phyloP scores from a whole-genome alignment of 2,113 vertebrate species.

The Eclectus roratus region DNA sequence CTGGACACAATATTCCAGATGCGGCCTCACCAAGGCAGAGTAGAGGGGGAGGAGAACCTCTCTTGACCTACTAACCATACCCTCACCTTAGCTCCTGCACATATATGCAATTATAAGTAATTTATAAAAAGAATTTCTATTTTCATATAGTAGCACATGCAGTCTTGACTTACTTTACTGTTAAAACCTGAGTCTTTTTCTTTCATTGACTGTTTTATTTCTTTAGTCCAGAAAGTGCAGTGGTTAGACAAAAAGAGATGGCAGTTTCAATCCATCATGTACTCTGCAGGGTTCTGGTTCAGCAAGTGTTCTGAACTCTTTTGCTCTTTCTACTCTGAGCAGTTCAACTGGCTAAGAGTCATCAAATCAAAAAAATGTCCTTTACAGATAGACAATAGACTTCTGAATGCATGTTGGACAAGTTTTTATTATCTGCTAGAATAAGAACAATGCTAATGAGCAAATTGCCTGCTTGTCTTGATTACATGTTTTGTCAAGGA shows the following conservation, averaged over 20 bases:
- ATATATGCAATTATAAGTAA: neutral
- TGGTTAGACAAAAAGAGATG: neutral
- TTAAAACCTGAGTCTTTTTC: neutral
- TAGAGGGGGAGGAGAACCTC: too few relatives aligned
- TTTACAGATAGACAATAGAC: neutral
- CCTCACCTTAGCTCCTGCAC: neutral
- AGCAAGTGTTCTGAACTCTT: neutral
- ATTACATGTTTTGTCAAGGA: neutral
- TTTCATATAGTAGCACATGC: neutral
- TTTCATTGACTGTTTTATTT: neutral
- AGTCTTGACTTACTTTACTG: neutral
- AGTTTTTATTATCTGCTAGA: neutral
- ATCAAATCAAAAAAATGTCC: neutral
- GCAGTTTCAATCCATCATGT: neutral
- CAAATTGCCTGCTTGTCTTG: neutral
- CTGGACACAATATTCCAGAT: too few relatives aligned
- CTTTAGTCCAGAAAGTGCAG: neutral
- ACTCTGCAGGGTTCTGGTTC: neutral
- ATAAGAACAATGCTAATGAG: neutral
- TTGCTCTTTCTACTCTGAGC: neutral
- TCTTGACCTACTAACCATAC: too few relatives aligned
- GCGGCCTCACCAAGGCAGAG: too few relatives aligned
- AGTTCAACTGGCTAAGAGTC: neutral
- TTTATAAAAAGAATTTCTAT: neutral
- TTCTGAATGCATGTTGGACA: neutral